Conservation (phyloP, 2,888 invertebrate genomes). For the Barypeithes pellucidus region DNA sequence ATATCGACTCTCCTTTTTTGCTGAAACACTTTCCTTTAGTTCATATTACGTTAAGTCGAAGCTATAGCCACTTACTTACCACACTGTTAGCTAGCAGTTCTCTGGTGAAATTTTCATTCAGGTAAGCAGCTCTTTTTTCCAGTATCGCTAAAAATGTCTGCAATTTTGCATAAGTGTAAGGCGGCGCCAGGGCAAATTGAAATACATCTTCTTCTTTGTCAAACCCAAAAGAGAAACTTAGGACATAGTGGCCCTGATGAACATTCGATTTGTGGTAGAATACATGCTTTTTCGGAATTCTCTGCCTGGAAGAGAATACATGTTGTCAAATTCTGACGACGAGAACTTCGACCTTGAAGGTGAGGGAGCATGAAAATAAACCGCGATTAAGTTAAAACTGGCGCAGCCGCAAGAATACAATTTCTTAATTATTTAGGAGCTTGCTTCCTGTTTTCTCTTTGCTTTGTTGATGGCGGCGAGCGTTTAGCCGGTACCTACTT, state of each 20-base stretch:
- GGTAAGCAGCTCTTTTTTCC: constrained; percentile 75
- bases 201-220: constrained; percentile 96
- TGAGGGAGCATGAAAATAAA: too few species aligned
- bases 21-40: constrained; percentile 71
- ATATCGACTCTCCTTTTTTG: constrained; percentile 94
- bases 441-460: too few species aligned
- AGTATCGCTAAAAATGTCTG: constrained; percentile 88
- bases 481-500: too few species aligned
- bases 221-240: constrained; percentile 95
- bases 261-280: constrained; percentile 93
- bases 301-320: constrained; percentile 82
- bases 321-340: too few species aligned
- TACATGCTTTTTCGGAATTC: constrained; percentile 86
- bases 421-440: too few species aligned
- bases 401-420: too few species aligned
- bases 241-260: constrained; percentile 92
- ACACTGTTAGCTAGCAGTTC: constrained; percentile 80
- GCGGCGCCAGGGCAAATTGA: constrained; percentile 94
- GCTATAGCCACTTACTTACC: constrained; percentile 69
- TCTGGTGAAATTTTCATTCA: constrained; percentile 77
- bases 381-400: too few species aligned
- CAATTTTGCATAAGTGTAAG: constrained; percentile 94
- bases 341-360: too few species aligned
- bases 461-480: too few species aligned
- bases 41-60: background rate